Conservation (phyloP, 2,113 vertebrate genomes). For the Enhydra lutris region DNA sequence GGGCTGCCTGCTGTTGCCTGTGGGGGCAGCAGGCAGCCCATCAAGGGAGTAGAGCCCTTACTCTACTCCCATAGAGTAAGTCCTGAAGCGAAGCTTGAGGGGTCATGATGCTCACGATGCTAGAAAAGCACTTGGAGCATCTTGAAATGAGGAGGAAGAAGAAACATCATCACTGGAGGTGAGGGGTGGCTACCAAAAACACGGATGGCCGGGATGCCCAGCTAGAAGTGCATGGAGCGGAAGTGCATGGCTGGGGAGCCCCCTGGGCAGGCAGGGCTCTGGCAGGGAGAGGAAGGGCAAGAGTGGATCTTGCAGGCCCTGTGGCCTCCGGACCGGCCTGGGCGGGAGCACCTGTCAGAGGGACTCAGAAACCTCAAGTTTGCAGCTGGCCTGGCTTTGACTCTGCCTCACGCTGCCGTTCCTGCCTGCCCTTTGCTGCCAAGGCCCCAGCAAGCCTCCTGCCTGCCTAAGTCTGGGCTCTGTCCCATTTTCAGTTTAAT, state of each 20-base stretch:
- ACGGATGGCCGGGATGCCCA: not conserved
- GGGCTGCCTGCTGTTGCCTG: not conserved
- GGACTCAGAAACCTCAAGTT: not conserved
- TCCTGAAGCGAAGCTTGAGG: not conserved
- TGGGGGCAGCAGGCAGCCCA: not conserved
- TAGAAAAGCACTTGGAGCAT: not conserved
- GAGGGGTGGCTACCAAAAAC: not conserved
- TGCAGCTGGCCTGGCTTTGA: not conserved
- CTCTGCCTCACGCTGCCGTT: not conserved
- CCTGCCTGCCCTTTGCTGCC: slow-evolving; percentile 34
- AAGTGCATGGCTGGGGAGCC: not conserved
- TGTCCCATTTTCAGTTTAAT: slow-evolving; percentile 55
- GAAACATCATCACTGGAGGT: not conserved
- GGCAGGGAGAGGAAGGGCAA: not conserved
- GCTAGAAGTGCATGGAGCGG: not conserved
- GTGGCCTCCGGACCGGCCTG: not conserved
- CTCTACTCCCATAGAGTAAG: not conserved
- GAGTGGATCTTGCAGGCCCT: not conserved
- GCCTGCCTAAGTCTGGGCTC: slow-evolving; percentile 30
- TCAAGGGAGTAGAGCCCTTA: too few species aligned
- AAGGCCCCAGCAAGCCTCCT: not conserved
- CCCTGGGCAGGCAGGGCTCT: not conserved
- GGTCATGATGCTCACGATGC: not conserved
- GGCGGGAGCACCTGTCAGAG: not conserved
- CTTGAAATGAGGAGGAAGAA: not conserved